Evolutionary conservation across 2,113 vertebrate species (phyloP), one percentile per base, ranked within the genome.

Genomic region (Eupsittula cactorum): DNA sequence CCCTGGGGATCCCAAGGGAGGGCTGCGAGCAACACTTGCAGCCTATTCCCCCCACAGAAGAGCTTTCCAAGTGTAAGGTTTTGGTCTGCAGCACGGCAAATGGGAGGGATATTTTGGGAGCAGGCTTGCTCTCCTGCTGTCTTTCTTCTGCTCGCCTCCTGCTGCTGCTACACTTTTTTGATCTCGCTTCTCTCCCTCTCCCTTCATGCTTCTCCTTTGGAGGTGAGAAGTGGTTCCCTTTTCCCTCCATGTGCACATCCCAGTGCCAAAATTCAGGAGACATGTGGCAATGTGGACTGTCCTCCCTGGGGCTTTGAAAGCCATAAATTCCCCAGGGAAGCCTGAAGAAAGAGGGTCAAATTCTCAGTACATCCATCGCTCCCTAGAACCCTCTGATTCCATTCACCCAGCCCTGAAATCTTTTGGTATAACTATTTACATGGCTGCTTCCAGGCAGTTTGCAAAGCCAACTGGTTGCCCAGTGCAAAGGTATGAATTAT

Each of bases 61-160:
- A 78, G 10, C 60, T 52, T 75, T 81, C 80, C 33, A 41, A n/a
- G 73, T 3, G 69, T 8, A 55, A 75, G 68, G 5, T 67, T 89
- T 75, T 75, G 76, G 68, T 86, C 86, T 86, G 79, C 1, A 3
- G 59, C 2, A 0, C 5, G 2, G 84, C 47, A 35, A 83, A 64
- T 1, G 5, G 29, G 39, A 68, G 47, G 39, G 91, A 84, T 92
- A 79, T 93, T 93, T 93, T 84, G 93, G 80, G 88, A 92, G 21
- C 9, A 5, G 73, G 53, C 94, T 86, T 89, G 80, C 86, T 93
- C 79, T 88, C 75, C 86, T 20, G n/a, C 67, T 1, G 37, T 86
- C 82, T 94, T 94, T 96, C 63, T 95, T 92, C 88, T 86, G 53
- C 49, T 16, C 33, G 69, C 86, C 77, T 95, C 88, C 94, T 79